These are phyloP conservation scores for Orthonevra nobilis DNA, from an alignment of 2,888 invertebrate species.

Conservation along the genomic window DNA sequence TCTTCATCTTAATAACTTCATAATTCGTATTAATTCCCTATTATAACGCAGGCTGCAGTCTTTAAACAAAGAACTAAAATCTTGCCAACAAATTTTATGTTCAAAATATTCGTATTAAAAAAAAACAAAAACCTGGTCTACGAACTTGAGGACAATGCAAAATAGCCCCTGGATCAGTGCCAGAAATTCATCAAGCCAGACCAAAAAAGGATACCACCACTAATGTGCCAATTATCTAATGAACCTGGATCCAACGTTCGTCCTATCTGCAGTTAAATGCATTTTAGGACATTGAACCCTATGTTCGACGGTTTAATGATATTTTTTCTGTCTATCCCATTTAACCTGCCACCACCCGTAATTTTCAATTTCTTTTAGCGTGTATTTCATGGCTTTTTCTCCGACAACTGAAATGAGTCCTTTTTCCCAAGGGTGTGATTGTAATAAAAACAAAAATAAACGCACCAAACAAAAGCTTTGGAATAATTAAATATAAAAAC, in stretches of 20 bases:
- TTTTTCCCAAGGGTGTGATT: slow-evolving; percentile 29
- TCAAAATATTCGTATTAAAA: background rate
- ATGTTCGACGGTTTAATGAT: slow-evolving; percentile 9
- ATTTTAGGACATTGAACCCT: slow-evolving; percentile 60
- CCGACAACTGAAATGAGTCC: background rate
- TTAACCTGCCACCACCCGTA: background rate
- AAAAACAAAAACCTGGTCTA: background rate
- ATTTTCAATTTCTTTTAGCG: background rate
- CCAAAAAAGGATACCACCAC: background rate
- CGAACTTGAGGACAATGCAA: slow-evolving; percentile 16
- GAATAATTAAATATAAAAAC: slow-evolving; percentile 50
- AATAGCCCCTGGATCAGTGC: slow-evolving; percentile 55
- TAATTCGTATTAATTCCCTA: slow-evolving; percentile 6
- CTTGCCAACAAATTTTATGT: slow-evolving; percentile 37
- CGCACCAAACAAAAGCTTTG: slow-evolving; percentile 33
- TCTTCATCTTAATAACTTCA: background rate
- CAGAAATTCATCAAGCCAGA: slow-evolving; percentile 38
- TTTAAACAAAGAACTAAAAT: slow-evolving; percentile 4
- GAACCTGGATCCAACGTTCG: slow-evolving; percentile 50
- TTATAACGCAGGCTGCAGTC: background rate
- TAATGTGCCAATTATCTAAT: slow-evolving; percentile 60
- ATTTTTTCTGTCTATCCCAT: slow-evolving; percentile 1
- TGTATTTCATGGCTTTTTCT: slow-evolving; percentile 30
- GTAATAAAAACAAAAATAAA: slow-evolving; percentile 1
- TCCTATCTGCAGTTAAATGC: slow-evolving; percentile 64